A percentile compares a stretch with the other conserved stretches of the same genome.
Conservation (phyloP, 2,888 invertebrate species). For the Halictus ligatus region DNA sequence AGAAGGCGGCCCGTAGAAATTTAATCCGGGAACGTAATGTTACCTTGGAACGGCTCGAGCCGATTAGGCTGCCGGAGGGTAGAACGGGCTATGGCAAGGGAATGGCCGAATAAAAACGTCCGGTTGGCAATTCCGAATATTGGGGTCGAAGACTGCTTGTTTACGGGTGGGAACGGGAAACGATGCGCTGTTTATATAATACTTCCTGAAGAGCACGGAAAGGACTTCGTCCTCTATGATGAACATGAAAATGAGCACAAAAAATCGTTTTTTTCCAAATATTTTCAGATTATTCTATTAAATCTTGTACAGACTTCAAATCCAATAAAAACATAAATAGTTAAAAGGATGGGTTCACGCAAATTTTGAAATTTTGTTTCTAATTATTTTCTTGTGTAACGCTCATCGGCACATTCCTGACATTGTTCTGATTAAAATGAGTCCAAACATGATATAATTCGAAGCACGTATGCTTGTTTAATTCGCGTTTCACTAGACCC, state of each 20-base stretch:
- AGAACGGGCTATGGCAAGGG: constrained; percentile 34
- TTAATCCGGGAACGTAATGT: constrained; percentile 75
- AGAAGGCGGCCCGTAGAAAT: constrained; percentile 65
- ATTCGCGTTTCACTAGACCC: too few relatives aligned
- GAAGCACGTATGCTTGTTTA: too few relatives aligned
- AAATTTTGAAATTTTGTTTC: too few relatives aligned
- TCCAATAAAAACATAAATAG: neutral
- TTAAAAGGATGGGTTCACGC: too few relatives aligned
- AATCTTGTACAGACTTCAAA: neutral
- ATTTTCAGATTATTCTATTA: neutral
- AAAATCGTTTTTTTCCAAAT: neutral
- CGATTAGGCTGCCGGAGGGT: constrained; percentile 72
- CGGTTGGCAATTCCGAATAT: constrained; percentile 68
- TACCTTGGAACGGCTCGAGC: constrained; percentile 65
- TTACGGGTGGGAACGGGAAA: constrained; percentile 32
- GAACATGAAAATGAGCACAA: neutral
- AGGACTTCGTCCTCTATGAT: neutral
- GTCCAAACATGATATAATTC: too few relatives aligned
- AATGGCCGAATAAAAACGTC: constrained; percentile 70
- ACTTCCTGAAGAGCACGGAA: neutral
- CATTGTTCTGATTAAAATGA: too few relatives aligned
- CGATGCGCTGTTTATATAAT: neutral
- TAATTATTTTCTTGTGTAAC: too few relatives aligned
- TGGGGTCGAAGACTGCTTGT: constrained; percentile 44
- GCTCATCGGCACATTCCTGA: too few relatives aligned